Evolutionary conservation across 92 coral and sea anemone species (phyloP).

Genomic region (Phymanthus crucifer): DNA sequence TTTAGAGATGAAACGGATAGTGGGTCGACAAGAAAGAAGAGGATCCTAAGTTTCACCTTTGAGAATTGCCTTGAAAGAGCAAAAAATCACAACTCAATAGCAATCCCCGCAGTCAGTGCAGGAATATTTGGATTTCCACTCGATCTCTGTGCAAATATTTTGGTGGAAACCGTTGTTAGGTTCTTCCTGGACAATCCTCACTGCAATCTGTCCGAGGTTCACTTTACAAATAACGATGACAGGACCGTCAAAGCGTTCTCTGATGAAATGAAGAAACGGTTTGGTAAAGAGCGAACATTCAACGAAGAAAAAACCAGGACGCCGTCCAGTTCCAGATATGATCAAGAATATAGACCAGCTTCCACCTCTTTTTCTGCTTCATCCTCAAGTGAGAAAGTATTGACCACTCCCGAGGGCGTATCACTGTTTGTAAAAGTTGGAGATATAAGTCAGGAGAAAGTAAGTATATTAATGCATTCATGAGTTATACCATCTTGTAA

Average conservation of each 20-base stretch:
- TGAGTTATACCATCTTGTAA: too few relatives aligned
- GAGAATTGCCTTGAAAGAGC: conserved; percentile 41
- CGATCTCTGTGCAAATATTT: conserved; percentile 47
- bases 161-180: conserved; percentile 43
- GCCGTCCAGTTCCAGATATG: too few relatives aligned
- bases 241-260: conserved; percentile 40
- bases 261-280: conserved; percentile 45
- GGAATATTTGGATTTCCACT: conserved; percentile 73
- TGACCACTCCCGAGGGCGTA: neutral
- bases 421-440: neutral
- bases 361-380: neutral
- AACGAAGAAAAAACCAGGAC: neutral
- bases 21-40: conserved; percentile 12
- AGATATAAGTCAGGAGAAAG: neutral
- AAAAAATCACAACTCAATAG: conserved; percentile 34
- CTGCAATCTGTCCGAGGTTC: conserved; percentile 59
- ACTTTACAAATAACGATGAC: conserved; percentile 55
- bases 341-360: neutral
- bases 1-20: neutral
- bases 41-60: conserved; percentile 31
- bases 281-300: conserved; percentile 19
- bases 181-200: conserved; percentile 37
- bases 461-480: neutral
- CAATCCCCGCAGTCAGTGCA: conserved; percentile 73
- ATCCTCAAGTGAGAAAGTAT: neutral